Evolutionary conservation across 2,888 invertebrate species (phyloP).

Genomic region (Mythimna albipuncta): DNA sequence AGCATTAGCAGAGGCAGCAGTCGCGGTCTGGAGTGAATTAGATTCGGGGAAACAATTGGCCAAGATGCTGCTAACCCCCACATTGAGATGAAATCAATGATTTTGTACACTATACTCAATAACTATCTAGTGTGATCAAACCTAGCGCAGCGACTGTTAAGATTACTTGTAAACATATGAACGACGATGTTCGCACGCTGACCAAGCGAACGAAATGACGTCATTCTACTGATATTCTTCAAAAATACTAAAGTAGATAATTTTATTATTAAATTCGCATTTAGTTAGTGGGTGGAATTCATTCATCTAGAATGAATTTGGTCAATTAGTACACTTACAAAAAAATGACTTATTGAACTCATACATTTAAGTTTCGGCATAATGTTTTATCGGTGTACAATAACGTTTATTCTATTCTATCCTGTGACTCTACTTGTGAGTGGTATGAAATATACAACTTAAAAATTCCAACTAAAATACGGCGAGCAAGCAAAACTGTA

Average conservation of each 20-base stretch:
- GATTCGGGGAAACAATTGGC: too few relatives aligned
- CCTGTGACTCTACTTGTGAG: background rate
- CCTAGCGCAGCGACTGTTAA: background rate
- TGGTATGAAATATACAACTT: too few relatives aligned
- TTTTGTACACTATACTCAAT: background rate
- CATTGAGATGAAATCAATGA: background rate
- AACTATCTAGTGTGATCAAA: background rate
- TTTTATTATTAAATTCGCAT: background rate
- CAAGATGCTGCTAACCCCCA: background rate
- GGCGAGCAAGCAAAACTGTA: background rate
- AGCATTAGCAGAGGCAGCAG: background rate
- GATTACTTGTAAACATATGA: background rate
- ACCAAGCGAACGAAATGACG: constrained; percentile 5
- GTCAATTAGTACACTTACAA: background rate
- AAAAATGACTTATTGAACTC: background rate
- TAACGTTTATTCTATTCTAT: too few relatives aligned
- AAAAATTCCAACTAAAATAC: too few relatives aligned
- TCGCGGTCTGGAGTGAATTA: background rate
- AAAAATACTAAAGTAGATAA: background rate
- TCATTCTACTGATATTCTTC: background rate
- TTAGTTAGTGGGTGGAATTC: background rate
- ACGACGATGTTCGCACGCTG: background rate
- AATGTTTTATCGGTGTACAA: too few relatives aligned
- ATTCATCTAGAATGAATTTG: background rate
- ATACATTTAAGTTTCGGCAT: too few relatives aligned